Percentiles rank a stretch among this genome's conserved stretches.
phyloP scores from a whole-genome alignment of 2,888 invertebrate genomes.

The Drosophila mimetica region DNA sequence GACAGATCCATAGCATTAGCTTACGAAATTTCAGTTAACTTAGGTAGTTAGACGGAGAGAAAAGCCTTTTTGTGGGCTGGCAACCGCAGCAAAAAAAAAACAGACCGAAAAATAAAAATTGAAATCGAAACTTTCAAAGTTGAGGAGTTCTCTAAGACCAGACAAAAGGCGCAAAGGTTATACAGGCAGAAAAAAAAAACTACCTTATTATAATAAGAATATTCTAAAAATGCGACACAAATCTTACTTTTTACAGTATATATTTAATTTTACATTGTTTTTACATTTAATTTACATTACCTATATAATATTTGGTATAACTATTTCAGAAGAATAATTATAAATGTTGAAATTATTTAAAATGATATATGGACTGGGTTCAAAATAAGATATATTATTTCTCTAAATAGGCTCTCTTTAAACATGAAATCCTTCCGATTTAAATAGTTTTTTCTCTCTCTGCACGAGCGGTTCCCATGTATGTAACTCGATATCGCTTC shows the following conservation, averaged over 20 bases:
- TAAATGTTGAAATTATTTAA: not conserved
- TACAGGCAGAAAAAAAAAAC: conserved; percentile 12
- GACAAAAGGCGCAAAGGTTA: conserved; percentile 57
- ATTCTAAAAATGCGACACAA: no score
- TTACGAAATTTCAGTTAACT: not conserved
- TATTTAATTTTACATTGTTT: no score
- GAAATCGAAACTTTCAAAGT: conserved; percentile 55
- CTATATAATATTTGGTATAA: not conserved
- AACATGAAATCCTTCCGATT: no score
- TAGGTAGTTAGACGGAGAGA: conserved; percentile 8
- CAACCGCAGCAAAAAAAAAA: conserved; percentile 27
- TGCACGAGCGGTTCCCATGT: conserved; percentile 62
- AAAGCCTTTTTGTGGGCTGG: conserved; percentile 21
- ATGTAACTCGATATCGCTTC: conserved; percentile 69
- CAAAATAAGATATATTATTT: no score
- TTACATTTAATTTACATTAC: no score
- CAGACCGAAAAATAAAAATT: conserved; percentile 54
- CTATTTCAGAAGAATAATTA: not conserved
- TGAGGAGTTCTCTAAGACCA: conserved; percentile 55
- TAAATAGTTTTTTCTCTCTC: conserved; percentile 8
- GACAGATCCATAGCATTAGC: conserved; percentile 23
- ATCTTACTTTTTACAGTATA: no score
- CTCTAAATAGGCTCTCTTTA: not conserved
- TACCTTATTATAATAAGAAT: no score
- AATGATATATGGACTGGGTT: no score